Evolutionary conservation across 37 sponge, comb jelly and placozoan species (phyloP).

Genomic region (Eunapius fragilis): DNA sequence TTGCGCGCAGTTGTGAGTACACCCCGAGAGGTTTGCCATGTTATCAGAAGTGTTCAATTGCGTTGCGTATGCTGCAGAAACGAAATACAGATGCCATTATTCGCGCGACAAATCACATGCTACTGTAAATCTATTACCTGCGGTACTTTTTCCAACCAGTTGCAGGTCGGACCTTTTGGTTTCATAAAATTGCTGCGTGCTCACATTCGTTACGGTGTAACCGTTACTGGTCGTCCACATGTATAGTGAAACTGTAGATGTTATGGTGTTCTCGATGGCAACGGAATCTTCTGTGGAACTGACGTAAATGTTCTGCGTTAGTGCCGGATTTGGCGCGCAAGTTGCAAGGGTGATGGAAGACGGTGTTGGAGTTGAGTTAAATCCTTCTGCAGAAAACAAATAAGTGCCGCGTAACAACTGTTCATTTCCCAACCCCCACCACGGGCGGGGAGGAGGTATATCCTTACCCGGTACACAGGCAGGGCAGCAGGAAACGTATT

Average conservation of each 20-base stretch:
- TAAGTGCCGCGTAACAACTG: too few relatives aligned
- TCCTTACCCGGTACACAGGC: slow-evolving; percentile 40
- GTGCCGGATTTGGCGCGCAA: slow-evolving; percentile 14
- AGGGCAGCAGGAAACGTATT: slow-evolving; percentile 43
- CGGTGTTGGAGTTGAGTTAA: not conserved
- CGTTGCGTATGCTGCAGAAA: slow-evolving; percentile 44
- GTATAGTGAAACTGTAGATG: slow-evolving; percentile 9
- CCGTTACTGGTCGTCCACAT: slow-evolving; percentile 8
- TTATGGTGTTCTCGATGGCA: slow-evolving; percentile 33
- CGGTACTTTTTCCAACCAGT: not conserved
- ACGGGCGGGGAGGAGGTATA: too few relatives aligned
- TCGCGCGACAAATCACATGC: not conserved
- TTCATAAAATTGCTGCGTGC: not conserved
- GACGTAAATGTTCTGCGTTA: slow-evolving; percentile 33
- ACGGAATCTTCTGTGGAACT: slow-evolving; percentile 4
- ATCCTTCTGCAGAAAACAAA: not conserved
- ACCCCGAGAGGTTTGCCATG: slow-evolving; percentile 2
- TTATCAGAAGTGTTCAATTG: slow-evolving; percentile 12
- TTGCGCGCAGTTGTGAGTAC: slow-evolving; percentile 29
- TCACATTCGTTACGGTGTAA: not conserved
- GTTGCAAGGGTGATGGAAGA: not conserved
- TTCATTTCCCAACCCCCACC: not conserved
- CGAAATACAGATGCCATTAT: too few relatives aligned
- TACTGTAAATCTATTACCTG: not conserved
- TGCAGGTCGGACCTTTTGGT: not conserved